phyloP scores from a whole-genome alignment of 2,113 vertebrate species.

The Nerophis ophidion region DNA sequence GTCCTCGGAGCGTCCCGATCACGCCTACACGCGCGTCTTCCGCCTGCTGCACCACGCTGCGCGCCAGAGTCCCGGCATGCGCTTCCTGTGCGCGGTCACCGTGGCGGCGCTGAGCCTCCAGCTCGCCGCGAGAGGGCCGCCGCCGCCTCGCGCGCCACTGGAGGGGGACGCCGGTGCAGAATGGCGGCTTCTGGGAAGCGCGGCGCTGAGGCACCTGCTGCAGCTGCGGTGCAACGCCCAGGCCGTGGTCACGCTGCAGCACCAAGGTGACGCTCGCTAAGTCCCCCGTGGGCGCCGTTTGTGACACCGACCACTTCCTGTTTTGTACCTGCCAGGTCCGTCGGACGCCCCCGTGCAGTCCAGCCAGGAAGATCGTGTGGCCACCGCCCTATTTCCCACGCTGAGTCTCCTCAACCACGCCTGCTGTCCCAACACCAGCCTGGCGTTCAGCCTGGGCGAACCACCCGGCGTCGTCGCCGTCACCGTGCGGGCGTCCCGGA shows the following conservation, averaged over 20 bases:
- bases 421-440: slow-evolving; percentile 84
- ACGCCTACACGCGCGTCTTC: slow-evolving; percentile 77
- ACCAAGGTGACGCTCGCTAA: slow-evolving; percentile 43
- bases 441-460: slow-evolving; percentile 72
- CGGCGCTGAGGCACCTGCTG: slow-evolving; percentile 82
- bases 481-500: slow-evolving; percentile 74
- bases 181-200: slow-evolving; percentile 72
- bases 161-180: slow-evolving; percentile 35
- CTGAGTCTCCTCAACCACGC: slow-evolving; percentile 93
- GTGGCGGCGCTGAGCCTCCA: slow-evolving; percentile 71
- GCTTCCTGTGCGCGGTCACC: slow-evolving; percentile 79
- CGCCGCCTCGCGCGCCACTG: slow-evolving; percentile 31
- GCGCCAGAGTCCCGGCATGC: slow-evolving; percentile 70
- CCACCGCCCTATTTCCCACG: slow-evolving; percentile 84
- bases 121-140: slow-evolving; percentile 53
- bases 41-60: slow-evolving; percentile 78
- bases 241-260: slow-evolving; percentile 73
- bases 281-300: not conserved
- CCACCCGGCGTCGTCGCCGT: slow-evolving; percentile 36
- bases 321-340: slow-evolving; percentile 30
- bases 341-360: slow-evolving; percentile 68
- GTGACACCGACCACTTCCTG: not conserved
- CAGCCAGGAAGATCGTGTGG: slow-evolving; percentile 76
- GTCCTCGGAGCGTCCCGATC: slow-evolving; percentile 19
- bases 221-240: slow-evolving; percentile 91